Evolutionary conservation across 2,113 vertebrate genomes (phyloP), one percentile per base, ranked within the genome.

Genomic region (Corvus cornix): DNA sequence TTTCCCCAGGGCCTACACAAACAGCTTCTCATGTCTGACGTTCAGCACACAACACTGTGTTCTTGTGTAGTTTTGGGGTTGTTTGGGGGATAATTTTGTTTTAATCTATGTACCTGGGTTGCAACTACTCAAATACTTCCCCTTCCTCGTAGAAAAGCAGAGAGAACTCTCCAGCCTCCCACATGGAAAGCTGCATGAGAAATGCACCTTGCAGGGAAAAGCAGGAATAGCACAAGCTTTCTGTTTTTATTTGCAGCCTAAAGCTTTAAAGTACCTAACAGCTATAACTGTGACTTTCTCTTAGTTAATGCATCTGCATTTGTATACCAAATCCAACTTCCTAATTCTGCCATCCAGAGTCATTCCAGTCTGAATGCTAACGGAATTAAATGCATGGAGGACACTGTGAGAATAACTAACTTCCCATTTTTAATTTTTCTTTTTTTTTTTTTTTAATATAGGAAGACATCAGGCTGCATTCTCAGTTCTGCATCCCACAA

Each of bases 151-250:
- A 69, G 23, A 39, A 68, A 37, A 60, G 49, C 1, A 16, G 37
- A 86, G 24, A 55, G 62, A 72, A 52, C 11, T 58, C 39, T 67
- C 30, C 43, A 80, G 75, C 9, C 18, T 79, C 31, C 44, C 49
- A 28, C 9, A 27, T 0, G 1, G 41, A 80, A 41, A 74, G 20
- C 16, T 62, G 51, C 20, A 0, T 2, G 44, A 80, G 16, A 44
- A 56, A 58, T 4, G 19, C 21, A 92, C 55, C n/a, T 94, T n/a
- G 44, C n/a, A 88, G n/a, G 10, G 59, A 81, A 69, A 89, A 68
- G 51, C 37, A 76, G 33, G 77, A 90, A 30, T 35, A 58, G 77
- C 31, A 37, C 13, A 26, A 80, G 46, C 17, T 19, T 58, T 69
- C 41, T 74, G 13, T 56, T 84, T 73, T 83, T 22, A 53, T 83